These are phyloP conservation scores for Dioctria linearis DNA, from an alignment of 2,888 invertebrate species.

Conservation along the genomic window DNA sequence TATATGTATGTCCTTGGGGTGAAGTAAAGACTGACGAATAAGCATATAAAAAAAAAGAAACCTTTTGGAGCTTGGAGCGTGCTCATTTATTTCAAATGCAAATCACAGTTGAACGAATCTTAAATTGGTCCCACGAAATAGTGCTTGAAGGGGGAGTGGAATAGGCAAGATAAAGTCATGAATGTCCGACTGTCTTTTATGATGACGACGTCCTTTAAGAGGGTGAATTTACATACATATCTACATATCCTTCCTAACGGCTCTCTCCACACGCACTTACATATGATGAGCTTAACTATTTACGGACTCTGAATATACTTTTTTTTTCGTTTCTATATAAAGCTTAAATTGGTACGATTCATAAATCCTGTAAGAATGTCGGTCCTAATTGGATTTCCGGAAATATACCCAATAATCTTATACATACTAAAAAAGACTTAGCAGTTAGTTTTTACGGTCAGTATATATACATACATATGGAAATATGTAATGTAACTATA, in stretches of 20 bases:
- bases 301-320: neutral
- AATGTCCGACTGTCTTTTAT: neutral
- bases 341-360: neutral
- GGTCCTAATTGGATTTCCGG: neutral
- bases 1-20: neutral
- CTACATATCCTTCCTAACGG: neutral
- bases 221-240: neutral
- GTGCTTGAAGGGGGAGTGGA: neutral
- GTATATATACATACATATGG: too few relatives aligned
- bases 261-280: neutral
- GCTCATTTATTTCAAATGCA: slow-evolving; percentile 37
- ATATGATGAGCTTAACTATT: neutral
- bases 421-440: too few relatives aligned
- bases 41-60: neutral
- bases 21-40: neutral
- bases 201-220: neutral
- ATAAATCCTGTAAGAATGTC: neutral
- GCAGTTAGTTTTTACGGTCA: too few relatives aligned
- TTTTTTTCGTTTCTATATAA: neutral
- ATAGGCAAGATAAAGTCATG: neutral
- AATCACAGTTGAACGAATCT: slow-evolving; percentile 40
- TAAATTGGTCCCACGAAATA: slow-evolving; percentile 12
- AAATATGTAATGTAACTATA: too few relatives aligned
- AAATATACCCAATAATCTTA: neutral
- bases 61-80: neutral